These are phyloP conservation scores for Sebastes iracundus DNA, from an alignment of 2,797 vertebrate species.

Conservation along the genomic window DNA sequence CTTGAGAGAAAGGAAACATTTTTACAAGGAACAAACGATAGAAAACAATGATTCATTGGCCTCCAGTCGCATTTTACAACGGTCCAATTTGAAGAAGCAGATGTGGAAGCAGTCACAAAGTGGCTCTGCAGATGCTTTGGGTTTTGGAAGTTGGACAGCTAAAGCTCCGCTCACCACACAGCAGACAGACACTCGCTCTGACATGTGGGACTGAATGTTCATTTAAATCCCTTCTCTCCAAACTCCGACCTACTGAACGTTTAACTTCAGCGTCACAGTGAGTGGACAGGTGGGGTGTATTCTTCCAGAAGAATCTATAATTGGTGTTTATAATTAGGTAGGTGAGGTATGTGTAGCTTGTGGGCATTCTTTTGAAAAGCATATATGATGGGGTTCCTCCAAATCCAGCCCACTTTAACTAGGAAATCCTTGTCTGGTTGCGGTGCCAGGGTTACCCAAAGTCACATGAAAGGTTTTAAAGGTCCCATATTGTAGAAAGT, in stretches of 20 bases:
- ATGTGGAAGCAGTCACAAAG: slow-evolving; percentile 47
- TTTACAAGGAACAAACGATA: slow-evolving; percentile 31
- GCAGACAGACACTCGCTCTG: slow-evolving; percentile 1
- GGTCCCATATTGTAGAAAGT: no score
- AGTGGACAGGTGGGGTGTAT: neutral
- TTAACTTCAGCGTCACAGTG: neutral
- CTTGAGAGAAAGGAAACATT: slow-evolving; percentile 17
- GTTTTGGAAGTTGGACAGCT: slow-evolving; percentile 19
- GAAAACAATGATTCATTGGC: slow-evolving; percentile 33
- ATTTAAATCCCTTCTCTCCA: neutral
- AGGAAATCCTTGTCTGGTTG: slow-evolving; percentile 62
- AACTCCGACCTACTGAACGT: neutral
- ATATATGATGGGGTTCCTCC: neutral
- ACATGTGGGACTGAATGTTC: neutral
- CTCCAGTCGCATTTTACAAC: slow-evolving; percentile 20
- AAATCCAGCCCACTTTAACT: slow-evolving; percentile 26
- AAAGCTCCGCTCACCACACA: neutral
- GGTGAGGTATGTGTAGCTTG: slow-evolving; percentile 12
- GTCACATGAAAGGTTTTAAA: neutral
- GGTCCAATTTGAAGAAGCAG: slow-evolving; percentile 45
- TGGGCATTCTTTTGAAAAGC: neutral
- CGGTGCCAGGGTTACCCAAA: slow-evolving; percentile 15
- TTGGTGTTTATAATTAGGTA: neutral
- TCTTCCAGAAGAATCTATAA: slow-evolving; percentile 9
- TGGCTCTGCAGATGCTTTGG: slow-evolving; percentile 58